These are phyloP conservation scores for Pollimyrus isidori DNA, from an alignment of 2,113 vertebrate genomes.

Conservation along the genomic window DNA sequence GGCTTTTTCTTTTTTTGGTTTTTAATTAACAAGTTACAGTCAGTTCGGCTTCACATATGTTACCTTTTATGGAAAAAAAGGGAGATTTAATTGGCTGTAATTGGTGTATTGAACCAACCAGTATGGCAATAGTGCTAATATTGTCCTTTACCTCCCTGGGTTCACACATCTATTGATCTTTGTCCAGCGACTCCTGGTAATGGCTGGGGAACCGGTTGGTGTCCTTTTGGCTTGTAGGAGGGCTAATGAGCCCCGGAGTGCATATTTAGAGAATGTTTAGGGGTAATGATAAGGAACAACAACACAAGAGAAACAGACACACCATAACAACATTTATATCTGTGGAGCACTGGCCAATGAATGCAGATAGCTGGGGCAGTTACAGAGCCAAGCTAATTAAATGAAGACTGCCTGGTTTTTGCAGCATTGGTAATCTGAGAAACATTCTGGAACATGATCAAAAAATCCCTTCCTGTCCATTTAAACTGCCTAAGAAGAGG, in stretches of 20 bases:
- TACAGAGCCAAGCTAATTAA: neutral
- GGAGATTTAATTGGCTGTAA: constrained; percentile 24
- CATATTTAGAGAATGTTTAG: neutral
- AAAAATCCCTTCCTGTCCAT: constrained; percentile 16
- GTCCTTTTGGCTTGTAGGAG: constrained; percentile 25
- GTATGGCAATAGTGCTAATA: constrained; percentile 17
- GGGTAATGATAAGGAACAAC: neutral
- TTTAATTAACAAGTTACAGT: constrained; percentile 1
- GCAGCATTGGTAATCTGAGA: neutral
- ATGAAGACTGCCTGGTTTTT: neutral
- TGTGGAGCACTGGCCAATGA: neutral
- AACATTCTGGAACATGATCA: neutral
- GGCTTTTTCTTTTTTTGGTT: neutral
- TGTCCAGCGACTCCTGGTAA: neutral
- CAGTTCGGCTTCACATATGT: neutral
- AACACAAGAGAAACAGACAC: neutral
- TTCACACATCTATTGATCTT: constrained; percentile 21
- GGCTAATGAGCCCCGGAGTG: constrained; percentile 20
- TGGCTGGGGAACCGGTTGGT: constrained; percentile 20
- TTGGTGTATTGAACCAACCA: constrained; percentile 20
- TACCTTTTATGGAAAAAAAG: constrained; percentile 3
- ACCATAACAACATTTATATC: neutral
- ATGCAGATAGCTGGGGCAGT: neutral
- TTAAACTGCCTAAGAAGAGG: constrained; percentile 10
- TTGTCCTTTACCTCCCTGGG: neutral